Evolutionary conservation across 2,888 invertebrate species (phyloP).

Genomic region (Nymphalis polychloros): DNA sequence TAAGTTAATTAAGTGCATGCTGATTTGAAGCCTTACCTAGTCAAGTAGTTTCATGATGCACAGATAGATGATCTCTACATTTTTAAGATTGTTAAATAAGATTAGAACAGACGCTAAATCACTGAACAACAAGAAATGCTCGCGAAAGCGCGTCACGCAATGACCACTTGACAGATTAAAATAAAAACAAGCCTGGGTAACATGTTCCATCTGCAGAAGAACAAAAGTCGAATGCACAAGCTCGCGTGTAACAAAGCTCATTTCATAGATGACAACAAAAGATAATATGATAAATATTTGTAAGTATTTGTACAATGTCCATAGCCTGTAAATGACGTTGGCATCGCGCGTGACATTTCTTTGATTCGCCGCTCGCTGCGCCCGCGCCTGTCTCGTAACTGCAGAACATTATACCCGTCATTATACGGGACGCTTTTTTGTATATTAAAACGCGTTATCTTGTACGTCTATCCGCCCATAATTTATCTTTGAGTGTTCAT

Average conservation of each 20-base stretch:
- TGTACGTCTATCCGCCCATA: constrained; percentile 27
- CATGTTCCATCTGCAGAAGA: too few species aligned
- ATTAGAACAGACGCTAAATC: too few species aligned
- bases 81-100: too few species aligned
- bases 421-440: constrained; percentile 32
- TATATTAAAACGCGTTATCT: constrained; percentile 33
- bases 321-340: constrained; percentile 19
- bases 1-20: too few species aligned
- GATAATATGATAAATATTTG: constrained; percentile 25
- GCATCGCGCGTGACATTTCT: constrained; percentile 43
- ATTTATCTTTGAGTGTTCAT: constrained; percentile 31
- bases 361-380: constrained; percentile 41
- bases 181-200: too few species aligned
- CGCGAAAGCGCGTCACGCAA: too few species aligned
- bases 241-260: constrained; percentile 17
- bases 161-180: too few species aligned
- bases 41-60: too few species aligned
- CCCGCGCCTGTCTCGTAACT: constrained; percentile 21
- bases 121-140: too few species aligned
- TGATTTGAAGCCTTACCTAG: too few species aligned
- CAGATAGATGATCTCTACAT: too few species aligned
- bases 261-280: constrained; percentile 28
- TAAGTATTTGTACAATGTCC: constrained; percentile 24
- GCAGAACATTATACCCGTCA: constrained; percentile 30
- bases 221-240: too few species aligned